phyloP scores from a whole-genome alignment of 2,888 invertebrate genomes.

The Ectemnius cavifrons region DNA sequence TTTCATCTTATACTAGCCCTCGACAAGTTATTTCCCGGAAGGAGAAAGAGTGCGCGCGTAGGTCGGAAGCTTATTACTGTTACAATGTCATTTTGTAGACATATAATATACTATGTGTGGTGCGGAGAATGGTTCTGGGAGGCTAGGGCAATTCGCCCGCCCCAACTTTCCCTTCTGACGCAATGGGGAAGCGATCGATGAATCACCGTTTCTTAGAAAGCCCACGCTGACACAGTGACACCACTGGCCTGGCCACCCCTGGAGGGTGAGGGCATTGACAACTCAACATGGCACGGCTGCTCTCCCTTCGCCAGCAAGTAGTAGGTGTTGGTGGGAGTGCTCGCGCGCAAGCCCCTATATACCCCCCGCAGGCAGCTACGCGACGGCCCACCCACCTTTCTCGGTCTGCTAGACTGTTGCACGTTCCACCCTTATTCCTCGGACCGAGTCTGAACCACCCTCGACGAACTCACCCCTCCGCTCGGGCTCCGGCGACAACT shows the following conservation, averaged over 20 bases:
- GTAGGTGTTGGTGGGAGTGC: background rate
- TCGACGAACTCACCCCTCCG: slow-evolving; percentile 32
- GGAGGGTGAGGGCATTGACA: slow-evolving; percentile 46
- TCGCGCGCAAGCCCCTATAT: background rate
- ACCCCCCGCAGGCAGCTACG: slow-evolving; percentile 11
- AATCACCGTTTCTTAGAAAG: background rate
- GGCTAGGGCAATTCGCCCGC: slow-evolving; percentile 57
- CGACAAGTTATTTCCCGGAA: no score
- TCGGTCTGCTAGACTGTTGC: slow-evolving; percentile 32
- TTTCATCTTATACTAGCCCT: no score
- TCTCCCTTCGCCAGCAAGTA: slow-evolving; percentile 23
- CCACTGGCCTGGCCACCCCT: slow-evolving; percentile 63
- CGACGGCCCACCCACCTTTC: slow-evolving; percentile 35
- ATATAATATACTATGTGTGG: no score
- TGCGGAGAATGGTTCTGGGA: background rate
- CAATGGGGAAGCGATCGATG: slow-evolving; percentile 24
- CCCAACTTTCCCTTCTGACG: no score
- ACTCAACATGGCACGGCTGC: slow-evolving; percentile 38
- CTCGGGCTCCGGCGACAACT: slow-evolving; percentile 45
- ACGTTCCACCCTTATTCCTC: slow-evolving; percentile 56
- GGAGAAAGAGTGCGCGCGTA: background rate
- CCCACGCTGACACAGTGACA: slow-evolving; percentile 72
- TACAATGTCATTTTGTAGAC: background rate
- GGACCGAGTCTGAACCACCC: slow-evolving; percentile 43
- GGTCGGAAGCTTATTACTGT: background rate